A percentile compares a stretch with the other conserved stretches of the same genome.
These are phyloP conservation scores for Octopus sinensis DNA, from an alignment of 1,140 invertebrate genomes.

Conservation along the genomic window DNA sequence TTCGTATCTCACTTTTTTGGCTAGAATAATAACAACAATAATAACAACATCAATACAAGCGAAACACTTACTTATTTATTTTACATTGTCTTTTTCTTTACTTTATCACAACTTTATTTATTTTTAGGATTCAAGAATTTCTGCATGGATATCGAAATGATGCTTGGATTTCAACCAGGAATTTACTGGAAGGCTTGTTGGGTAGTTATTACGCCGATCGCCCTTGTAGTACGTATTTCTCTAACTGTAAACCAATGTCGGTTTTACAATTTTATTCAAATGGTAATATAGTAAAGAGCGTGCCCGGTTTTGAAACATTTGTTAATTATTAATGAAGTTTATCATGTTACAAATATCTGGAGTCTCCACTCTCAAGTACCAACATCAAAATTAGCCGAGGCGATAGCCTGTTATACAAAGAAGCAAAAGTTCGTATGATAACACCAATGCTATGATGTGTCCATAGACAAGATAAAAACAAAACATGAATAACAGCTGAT, in stretches of 20 bases:
- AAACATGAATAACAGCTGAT: too few relatives aligned
- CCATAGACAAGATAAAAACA: too few relatives aligned
- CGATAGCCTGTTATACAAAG: too few relatives aligned
- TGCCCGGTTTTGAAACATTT: neutral
- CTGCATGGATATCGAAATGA: slow-evolving; percentile 67
- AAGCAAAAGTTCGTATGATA: too few relatives aligned
- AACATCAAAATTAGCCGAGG: too few relatives aligned
- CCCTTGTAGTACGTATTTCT: slow-evolving; percentile 61
- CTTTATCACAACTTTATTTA: neutral
- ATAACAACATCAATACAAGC: too few relatives aligned
- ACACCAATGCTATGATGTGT: too few relatives aligned
- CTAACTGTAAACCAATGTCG: neutral
- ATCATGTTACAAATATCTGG: too few relatives aligned
- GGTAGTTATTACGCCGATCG: slow-evolving; percentile 64
- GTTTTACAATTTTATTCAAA: neutral
- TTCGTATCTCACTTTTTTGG: too few relatives aligned
- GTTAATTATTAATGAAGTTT: neutral
- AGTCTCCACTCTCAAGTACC: too few relatives aligned
- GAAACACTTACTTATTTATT: neutral
- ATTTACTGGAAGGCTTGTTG: slow-evolving; percentile 66
- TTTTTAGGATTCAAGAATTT: slow-evolving; percentile 60
- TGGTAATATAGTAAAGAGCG: neutral
- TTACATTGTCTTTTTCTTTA: slow-evolving; percentile 12
- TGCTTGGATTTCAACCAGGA: slow-evolving; percentile 66
- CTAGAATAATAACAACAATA: too few relatives aligned